phyloP scores from a whole-genome alignment of 2,113 vertebrate genomes.

The Sphaerodactylus townsendi region DNA sequence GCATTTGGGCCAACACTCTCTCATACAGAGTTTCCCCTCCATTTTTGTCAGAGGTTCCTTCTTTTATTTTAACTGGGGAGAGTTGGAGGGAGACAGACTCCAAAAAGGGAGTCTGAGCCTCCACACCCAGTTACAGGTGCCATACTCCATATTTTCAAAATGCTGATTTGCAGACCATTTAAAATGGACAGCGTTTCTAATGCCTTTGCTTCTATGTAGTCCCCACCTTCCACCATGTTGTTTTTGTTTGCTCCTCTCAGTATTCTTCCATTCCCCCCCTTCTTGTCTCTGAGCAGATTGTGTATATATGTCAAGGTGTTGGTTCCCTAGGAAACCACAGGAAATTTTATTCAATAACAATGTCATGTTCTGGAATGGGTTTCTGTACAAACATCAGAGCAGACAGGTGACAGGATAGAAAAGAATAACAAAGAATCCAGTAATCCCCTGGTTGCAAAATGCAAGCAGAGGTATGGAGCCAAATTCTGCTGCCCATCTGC shows the following conservation, averaged over 20 bases:
- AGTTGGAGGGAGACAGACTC: no score
- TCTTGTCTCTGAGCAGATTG: neutral
- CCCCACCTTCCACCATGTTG: neutral
- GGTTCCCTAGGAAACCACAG: slow-evolving; percentile 25
- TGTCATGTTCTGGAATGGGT: neutral
- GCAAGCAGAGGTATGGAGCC: neutral
- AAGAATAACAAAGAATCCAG: neutral
- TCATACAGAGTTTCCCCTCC: no score
- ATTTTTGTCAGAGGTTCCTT: no score
- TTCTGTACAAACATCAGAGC: neutral
- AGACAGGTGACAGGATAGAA: neutral
- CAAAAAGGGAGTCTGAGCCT: no score
- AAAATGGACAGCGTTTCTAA: no score
- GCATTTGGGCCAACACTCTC: no score
- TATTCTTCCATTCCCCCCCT: neutral
- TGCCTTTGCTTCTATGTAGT: neutral
- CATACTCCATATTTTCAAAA: no score
- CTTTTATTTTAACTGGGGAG: no score
- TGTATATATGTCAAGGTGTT: neutral
- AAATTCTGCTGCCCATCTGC: neutral
- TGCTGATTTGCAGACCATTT: no score
- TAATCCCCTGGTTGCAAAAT: neutral
- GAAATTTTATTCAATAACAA: neutral
- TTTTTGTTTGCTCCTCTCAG: neutral
- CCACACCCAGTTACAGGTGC: no score